Evolutionary conservation across 1,140 invertebrate genomes (phyloP).

Genomic region (Drosophila watanabei): DNA sequence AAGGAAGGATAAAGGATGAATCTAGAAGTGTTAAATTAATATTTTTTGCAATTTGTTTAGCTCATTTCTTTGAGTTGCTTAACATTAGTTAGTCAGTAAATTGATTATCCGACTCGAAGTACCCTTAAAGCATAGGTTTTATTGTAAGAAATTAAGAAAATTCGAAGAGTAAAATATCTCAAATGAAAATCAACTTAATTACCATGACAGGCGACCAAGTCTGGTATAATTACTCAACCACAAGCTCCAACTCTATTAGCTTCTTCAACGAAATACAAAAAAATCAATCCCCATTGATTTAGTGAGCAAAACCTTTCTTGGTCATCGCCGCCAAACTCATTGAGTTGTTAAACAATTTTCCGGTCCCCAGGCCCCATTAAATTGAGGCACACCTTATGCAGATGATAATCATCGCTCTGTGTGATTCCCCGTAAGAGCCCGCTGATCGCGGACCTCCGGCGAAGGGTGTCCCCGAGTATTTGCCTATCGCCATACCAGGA

Average conservation of each 20-base stretch:
- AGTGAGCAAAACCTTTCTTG: conserved; percentile 8
- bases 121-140: too few species aligned
- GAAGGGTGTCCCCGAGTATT: conserved; percentile 63
- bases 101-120: too few species aligned
- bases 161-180: neutral
- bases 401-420: conserved; percentile 52
- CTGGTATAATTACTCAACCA: conserved; percentile 14
- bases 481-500: conserved; percentile 50
- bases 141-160: neutral
- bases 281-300: conserved; percentile 13
- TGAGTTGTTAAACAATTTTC: conserved; percentile 60
- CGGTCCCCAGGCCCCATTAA: conserved; percentile 52
- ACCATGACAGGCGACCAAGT: neutral
- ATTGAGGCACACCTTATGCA: conserved; percentile 76
- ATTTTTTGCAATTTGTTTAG: neutral
- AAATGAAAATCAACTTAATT: neutral
- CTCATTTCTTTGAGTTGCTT: neutral
- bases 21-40: neutral
- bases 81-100: too few species aligned
- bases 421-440: conserved; percentile 53
- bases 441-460: conserved; percentile 24
- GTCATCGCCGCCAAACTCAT: conserved; percentile 24
- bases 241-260: neutral
- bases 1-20: neutral
- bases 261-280: neutral